Evolutionary conservation across 2,888 invertebrate genomes (phyloP).

Genomic region (Spatulosminthurus flaviceps): DNA sequence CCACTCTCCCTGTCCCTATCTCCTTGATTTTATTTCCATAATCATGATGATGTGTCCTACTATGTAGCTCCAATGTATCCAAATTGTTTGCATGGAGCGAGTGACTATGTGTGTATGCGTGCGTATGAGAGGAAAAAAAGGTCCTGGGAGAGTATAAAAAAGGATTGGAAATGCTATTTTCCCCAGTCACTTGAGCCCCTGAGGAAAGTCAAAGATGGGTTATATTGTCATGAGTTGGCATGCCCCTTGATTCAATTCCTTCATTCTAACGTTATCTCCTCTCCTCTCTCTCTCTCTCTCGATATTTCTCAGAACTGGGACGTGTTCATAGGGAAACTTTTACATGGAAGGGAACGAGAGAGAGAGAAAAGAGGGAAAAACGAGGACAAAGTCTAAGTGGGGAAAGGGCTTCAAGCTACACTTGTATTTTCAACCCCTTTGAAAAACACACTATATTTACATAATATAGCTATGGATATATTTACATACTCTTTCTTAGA

Average conservation of each 20-base stretch:
- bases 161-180: constrained; percentile 21
- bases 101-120: constrained; percentile 10
- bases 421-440: too few species aligned
- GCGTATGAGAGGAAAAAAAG: constrained; percentile 21
- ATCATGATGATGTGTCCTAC: background rate
- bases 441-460: too few species aligned
- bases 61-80: background rate
- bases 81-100: background rate
- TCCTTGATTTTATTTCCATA: constrained; percentile 18
- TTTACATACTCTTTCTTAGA: too few species aligned
- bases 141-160: constrained; percentile 26
- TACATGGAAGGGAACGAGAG: background rate
- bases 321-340: background rate
- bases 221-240: constrained; percentile 31
- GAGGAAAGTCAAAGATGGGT: constrained; percentile 28
- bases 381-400: too few species aligned
- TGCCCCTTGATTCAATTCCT: constrained; percentile 34
- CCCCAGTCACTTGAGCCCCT: constrained; percentile 3
- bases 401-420: too few species aligned
- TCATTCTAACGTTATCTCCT: background rate
- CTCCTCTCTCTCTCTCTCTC: background rate
- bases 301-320: background rate
- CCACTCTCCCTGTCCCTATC: background rate
- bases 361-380: background rate
- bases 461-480: too few species aligned